Evolutionary conservation across 1,140 invertebrate species (phyloP).

Genomic region (Xylocopa sonorina): DNA sequence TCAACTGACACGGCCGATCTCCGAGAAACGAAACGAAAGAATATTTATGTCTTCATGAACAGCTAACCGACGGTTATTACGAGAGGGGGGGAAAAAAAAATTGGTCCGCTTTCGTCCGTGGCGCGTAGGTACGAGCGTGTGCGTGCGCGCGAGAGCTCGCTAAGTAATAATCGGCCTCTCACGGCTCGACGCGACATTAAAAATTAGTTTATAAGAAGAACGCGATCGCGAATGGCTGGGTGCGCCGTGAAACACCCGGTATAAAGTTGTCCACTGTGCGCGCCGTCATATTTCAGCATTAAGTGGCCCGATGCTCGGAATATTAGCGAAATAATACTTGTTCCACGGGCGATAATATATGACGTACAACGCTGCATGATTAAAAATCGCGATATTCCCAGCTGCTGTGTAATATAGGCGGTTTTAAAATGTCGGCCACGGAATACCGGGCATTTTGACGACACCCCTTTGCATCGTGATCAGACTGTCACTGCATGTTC

Average conservation of each 20-base stretch:
- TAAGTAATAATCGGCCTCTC: conserved; percentile 34
- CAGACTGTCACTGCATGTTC: conserved; percentile 26
- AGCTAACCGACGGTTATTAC: conserved; percentile 21
- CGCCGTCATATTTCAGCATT: conserved; percentile 36
- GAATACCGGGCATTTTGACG: conserved; percentile 27
- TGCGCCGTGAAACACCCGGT: conserved; percentile 2
- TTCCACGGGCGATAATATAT: conserved; percentile 38
- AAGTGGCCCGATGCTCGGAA: conserved; percentile 36
- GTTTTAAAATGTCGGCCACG: conserved; percentile 15
- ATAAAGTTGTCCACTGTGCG: conserved; percentile 20
- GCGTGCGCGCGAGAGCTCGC: neutral
- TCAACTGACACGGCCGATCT: neutral
- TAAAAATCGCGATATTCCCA: conserved; percentile 45
- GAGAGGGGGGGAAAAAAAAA: neutral
- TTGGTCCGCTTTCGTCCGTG: neutral
- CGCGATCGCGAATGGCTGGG: neutral
- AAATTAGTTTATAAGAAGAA: conserved; percentile 38
- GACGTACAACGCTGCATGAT: conserved; percentile 21
- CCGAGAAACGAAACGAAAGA: neutral
- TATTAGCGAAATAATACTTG: conserved; percentile 44
- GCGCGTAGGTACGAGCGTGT: no score
- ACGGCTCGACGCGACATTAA: conserved; percentile 1
- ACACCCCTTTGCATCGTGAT: conserved; percentile 31
- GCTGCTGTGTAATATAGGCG: conserved; percentile 38
- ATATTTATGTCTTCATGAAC: conserved; percentile 24